These are phyloP conservation scores for Cerastoderma edule DNA, from an alignment of 2,888 invertebrate species.

Conservation along the genomic window DNA sequence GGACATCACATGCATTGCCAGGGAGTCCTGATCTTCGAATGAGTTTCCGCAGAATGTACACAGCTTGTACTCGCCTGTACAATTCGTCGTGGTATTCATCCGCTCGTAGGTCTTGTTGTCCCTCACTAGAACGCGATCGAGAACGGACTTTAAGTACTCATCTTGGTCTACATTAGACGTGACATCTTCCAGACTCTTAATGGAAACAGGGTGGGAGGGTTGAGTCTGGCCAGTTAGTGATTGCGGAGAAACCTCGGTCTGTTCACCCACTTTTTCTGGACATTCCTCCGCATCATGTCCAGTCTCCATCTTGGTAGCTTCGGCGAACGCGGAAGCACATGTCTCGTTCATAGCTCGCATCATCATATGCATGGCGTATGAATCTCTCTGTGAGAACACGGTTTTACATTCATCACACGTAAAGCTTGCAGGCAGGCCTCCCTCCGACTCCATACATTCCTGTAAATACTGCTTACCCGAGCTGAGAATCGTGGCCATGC, in stretches of 20 bases:
- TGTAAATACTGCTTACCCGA: conserved; percentile 51
- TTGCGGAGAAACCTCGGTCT: conserved; percentile 2
- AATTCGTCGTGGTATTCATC: neutral
- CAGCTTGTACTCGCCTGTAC: conserved; percentile 35
- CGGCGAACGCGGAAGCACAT: conserved; percentile 52
- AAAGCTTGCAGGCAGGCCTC: conserved; percentile 65
- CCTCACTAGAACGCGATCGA: conserved; percentile 47
- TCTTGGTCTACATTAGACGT: conserved; percentile 64
- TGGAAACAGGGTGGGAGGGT: neutral
- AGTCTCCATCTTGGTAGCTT: neutral
- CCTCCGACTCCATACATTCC: conserved; percentile 51
- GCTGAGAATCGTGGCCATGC: conserved; percentile 36
- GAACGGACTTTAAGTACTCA: conserved; percentile 64
- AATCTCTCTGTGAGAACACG: conserved; percentile 81
- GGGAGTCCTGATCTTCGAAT: conserved; percentile 77
- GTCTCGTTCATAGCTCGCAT: conserved; percentile 81
- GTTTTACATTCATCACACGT: conserved; percentile 82
- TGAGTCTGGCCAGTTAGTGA: neutral
- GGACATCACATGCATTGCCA: conserved; percentile 82
- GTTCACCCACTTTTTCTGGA: conserved; percentile 3
- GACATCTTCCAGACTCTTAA: conserved; percentile 58
- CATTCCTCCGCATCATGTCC: conserved; percentile 14
- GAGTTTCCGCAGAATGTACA: conserved; percentile 73
- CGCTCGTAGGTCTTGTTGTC: conserved; percentile 7
- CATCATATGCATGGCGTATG: conserved; percentile 84